Conservation (phyloP, 1,140 invertebrate genomes). For the Acyrthosiphon pisum region DNA sequence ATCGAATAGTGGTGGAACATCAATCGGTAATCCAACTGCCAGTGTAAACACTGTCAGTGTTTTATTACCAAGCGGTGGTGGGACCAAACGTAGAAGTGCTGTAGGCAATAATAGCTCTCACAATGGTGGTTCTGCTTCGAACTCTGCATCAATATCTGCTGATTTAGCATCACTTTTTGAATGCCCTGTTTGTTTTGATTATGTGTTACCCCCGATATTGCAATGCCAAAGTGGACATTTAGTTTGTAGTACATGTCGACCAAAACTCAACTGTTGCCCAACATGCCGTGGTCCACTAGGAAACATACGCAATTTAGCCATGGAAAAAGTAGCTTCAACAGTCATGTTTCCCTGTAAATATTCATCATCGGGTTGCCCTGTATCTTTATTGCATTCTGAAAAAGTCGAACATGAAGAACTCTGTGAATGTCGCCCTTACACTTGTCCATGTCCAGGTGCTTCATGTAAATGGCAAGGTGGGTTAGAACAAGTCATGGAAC, state of each 20-base stretch:
- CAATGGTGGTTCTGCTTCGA: slow-evolving; percentile 23
- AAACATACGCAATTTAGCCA: slow-evolving; percentile 96
- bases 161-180: slow-evolving; percentile 96
- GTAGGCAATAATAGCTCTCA: slow-evolving; percentile 37
- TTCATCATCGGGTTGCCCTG: slow-evolving; percentile 91
- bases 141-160: slow-evolving; percentile 66
- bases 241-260: slow-evolving; percentile 93
- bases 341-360: slow-evolving; percentile 99
- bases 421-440: slow-evolving; percentile 97
- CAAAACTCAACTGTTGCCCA: slow-evolving; percentile 95
- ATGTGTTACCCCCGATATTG: slow-evolving; percentile 95
- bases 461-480: slow-evolving; percentile 99
- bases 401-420: slow-evolving; percentile 98
- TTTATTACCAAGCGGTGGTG: slow-evolving; percentile 44
- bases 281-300: slow-evolving; percentile 95
- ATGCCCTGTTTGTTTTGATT: slow-evolving; percentile 99
- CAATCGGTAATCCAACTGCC: slow-evolving; percentile 40
- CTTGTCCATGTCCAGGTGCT: slow-evolving; percentile 97
- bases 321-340: slow-evolving; percentile 98
- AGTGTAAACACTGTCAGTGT: slow-evolving; percentile 32
- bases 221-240: slow-evolving; percentile 89
- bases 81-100: slow-evolving; percentile 28
- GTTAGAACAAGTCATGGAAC: slow-evolving; percentile 95
- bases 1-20: slow-evolving; percentile 38
- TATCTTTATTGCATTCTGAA: slow-evolving; percentile 92